These are phyloP conservation scores for Phyto melanocephala DNA, from an alignment of 2,888 invertebrate genomes.

Conservation along the genomic window DNA sequence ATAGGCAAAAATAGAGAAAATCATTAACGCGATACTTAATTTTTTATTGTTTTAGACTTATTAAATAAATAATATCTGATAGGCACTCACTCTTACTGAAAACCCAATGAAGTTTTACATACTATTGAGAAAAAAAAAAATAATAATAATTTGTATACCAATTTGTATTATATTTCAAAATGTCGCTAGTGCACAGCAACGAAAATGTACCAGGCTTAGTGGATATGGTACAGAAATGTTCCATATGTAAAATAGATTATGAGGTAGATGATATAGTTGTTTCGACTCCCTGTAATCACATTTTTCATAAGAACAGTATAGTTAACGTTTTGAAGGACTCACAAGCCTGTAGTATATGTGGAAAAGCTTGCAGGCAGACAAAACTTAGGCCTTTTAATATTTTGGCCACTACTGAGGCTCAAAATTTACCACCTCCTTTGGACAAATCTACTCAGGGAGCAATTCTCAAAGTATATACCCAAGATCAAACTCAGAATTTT, in stretches of 20 bases:
- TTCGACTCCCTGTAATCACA: not conserved
- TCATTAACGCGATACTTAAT: not conserved
- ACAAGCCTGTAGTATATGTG: not conserved
- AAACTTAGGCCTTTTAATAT: slow-evolving; percentile 1
- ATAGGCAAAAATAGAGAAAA: not conserved
- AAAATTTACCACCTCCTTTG: not conserved
- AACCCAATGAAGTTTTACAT: not conserved
- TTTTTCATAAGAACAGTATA: slow-evolving; percentile 4
- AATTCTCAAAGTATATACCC: not conserved
- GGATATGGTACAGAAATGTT: not conserved
- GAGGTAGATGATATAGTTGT: slow-evolving; percentile 6
- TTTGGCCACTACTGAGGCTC: not conserved
- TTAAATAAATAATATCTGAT: not conserved
- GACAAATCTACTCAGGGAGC: not conserved
- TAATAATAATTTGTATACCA: too few species aligned
- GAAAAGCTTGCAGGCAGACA: not conserved
- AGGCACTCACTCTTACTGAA: not conserved
- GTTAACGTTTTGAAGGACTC: not conserved
- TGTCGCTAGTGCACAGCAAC: slow-evolving; percentile 1
- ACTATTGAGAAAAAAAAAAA: too few species aligned
- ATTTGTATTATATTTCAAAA: not conserved
- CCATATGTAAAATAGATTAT: slow-evolving; percentile 1
- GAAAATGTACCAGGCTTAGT: not conserved
- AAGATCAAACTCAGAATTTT: not conserved
- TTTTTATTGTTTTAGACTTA: not conserved